Percentiles rank a stretch among this genome's conserved stretches.
These are phyloP conservation scores for Asarcornis scutulata DNA, from an alignment of 2,113 vertebrate genomes.

Conservation along the genomic window DNA sequence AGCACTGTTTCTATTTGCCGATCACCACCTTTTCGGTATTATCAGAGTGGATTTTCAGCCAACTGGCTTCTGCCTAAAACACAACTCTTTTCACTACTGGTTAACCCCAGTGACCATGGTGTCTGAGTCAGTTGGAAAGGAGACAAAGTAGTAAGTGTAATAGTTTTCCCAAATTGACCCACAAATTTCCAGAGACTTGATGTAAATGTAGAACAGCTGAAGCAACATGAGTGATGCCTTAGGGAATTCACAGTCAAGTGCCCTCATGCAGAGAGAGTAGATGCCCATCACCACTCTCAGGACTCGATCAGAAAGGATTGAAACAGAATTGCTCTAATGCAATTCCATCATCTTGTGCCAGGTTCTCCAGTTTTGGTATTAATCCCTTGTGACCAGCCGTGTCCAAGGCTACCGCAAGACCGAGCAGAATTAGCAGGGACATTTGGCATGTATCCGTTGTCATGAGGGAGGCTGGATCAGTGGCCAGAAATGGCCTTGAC, in stretches of 20 bases:
- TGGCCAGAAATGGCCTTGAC: conserved; percentile 38
- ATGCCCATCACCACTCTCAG: conserved; percentile 17
- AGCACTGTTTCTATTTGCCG: neutral
- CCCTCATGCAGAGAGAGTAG: conserved; percentile 23
- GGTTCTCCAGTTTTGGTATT: conserved; percentile 28
- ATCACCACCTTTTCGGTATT: neutral
- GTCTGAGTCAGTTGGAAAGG: conserved; percentile 47
- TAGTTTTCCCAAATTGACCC: conserved; percentile 38
- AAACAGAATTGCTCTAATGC: conserved; percentile 7
- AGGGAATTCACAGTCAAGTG: conserved; percentile 40
- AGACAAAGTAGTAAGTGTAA: conserved; percentile 9
- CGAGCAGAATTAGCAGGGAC: conserved; percentile 45
- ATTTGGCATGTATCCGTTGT: neutral
- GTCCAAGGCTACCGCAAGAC: conserved; percentile 41
- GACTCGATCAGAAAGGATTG: neutral
- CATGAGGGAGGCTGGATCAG: neutral
- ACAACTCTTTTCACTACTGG: neutral
- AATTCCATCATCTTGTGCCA: conserved; percentile 1
- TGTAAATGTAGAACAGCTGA: conserved; percentile 56
- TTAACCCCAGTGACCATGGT: neutral
- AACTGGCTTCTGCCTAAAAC: conserved; percentile 1
- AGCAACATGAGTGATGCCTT: conserved; percentile 10
- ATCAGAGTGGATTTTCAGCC: neutral
- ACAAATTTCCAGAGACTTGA: conserved; percentile 42
- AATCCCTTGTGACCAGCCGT: conserved; percentile 5